Percentiles rank a stretch among this genome's conserved stretches.
Evolutionary conservation across 2,797 vertebrate genomes (phyloP).

Genomic region (Chanos chanos): DNA sequence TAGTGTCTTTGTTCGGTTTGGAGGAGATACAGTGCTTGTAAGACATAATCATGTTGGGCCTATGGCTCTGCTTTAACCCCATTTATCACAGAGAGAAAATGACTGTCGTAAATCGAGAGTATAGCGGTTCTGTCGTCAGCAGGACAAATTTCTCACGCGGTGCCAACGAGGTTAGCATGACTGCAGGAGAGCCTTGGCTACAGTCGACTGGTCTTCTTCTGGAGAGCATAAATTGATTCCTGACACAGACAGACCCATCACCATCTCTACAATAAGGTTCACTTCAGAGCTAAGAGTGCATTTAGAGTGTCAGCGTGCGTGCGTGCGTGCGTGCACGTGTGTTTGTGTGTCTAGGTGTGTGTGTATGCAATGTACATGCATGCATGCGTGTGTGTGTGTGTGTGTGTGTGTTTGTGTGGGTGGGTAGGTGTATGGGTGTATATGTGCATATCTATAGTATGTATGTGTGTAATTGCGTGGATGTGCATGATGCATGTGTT

Average conservation of each 20-base stretch:
- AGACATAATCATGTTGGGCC: not conserved
- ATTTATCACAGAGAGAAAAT: not conserved
- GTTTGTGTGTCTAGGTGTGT: not conserved
- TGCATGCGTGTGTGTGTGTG: not conserved
- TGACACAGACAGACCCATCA: slow-evolving; percentile 22
- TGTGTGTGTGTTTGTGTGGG: too few relatives aligned
- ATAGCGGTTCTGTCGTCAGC: not conserved
- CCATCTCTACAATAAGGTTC: not conserved
- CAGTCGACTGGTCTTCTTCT: not conserved
- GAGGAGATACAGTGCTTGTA: too few relatives aligned
- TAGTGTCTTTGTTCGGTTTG: too few relatives aligned
- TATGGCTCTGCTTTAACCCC: too few relatives aligned
- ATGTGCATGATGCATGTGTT: too few relatives aligned
- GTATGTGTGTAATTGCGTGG: not conserved
- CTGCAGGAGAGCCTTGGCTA: not conserved
- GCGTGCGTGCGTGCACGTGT: not conserved
- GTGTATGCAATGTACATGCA: not conserved
- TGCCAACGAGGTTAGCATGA: not conserved
- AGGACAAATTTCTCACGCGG: not conserved
- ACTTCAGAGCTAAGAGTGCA: not conserved
- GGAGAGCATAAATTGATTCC: slow-evolving; percentile 19
- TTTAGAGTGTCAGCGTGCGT: not conserved
- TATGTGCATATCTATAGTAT: too few relatives aligned
- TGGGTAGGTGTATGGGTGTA: not conserved
- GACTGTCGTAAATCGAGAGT: too few relatives aligned